Evolutionary conservation across 2,797 vertebrate genomes (phyloP).

Genomic region (Arremon aurantiirostris): DNA sequence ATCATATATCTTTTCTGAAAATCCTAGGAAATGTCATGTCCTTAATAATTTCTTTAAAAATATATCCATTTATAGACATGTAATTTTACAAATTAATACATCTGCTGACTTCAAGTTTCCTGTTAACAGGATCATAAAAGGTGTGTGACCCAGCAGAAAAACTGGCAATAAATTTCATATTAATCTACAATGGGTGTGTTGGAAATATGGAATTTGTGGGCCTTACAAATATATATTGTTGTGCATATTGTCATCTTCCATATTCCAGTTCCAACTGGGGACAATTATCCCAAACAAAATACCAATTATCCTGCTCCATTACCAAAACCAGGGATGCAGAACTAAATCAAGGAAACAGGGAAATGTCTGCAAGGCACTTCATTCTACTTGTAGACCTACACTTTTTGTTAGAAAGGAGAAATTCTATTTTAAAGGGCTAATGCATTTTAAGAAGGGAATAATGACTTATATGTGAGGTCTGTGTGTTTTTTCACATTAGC

Average conservation of each 20-base stretch:
- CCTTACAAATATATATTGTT: background rate
- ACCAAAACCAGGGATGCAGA: background rate
- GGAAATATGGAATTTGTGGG: background rate
- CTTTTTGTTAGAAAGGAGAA: background rate
- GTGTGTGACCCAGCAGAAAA: background rate
- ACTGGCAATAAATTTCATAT: background rate
- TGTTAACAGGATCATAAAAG: background rate
- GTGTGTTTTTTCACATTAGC: background rate
- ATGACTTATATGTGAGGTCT: background rate
- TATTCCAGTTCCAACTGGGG: background rate
- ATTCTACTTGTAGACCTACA: background rate
- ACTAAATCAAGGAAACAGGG: background rate
- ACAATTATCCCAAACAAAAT: background rate
- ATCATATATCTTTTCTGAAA: background rate
- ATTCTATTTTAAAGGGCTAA: background rate
- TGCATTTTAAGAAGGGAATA: background rate
- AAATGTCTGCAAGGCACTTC: background rate
- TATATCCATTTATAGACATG: rapidly evolving
- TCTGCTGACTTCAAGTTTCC: background rate
- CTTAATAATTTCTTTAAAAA: background rate
- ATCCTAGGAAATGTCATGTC: background rate
- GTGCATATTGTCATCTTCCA: background rate
- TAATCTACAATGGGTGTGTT: background rate
- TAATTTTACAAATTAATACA: background rate
- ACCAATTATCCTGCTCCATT: rapidly evolving